These are phyloP conservation scores for Grapholita molesta DNA, from an alignment of 1,140 invertebrate species.

Conservation along the genomic window DNA sequence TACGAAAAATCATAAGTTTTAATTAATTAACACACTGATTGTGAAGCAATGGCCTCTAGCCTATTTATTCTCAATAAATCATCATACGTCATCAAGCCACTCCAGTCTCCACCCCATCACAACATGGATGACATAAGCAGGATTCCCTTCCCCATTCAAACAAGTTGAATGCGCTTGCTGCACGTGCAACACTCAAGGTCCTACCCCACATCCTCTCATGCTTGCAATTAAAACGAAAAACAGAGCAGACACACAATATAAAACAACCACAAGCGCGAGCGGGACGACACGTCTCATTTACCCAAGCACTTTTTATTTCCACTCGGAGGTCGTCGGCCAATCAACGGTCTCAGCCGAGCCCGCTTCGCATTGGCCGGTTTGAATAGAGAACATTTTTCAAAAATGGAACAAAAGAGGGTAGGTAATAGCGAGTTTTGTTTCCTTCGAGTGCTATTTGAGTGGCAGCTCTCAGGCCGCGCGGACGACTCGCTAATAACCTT, in stretches of 20 bases:
- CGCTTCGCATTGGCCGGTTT: conserved; percentile 70
- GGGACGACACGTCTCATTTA: conserved; percentile 66
- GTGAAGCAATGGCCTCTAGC: neutral
- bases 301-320: conserved; percentile 73
- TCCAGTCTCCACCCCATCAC: conserved; percentile 32
- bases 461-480: conserved; percentile 48
- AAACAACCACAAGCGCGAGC: conserved; percentile 41
- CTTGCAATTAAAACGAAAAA: conserved; percentile 77
- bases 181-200: conserved; percentile 74
- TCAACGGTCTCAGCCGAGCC: conserved; percentile 68
- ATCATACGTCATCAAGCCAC: conserved; percentile 10
- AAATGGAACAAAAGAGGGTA: conserved; percentile 73
- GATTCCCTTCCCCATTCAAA: conserved; percentile 59
- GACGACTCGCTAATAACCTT: conserved; percentile 62
- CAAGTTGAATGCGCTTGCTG: conserved; percentile 68
- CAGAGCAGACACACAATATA: conserved; percentile 48
- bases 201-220: conserved; percentile 72
- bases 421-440: conserved; percentile 76
- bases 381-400: conserved; percentile 70
- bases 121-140: conserved; percentile 63
- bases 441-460: conserved; percentile 70
- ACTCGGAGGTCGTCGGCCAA: conserved; percentile 75
- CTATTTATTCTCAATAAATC: neutral
- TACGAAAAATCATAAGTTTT: neutral
- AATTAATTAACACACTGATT: neutral